A percentile compares a stretch with the other conserved stretches of the same genome.
Conservation (phyloP, 2,888 invertebrate species). For the Phengaris arion region DNA sequence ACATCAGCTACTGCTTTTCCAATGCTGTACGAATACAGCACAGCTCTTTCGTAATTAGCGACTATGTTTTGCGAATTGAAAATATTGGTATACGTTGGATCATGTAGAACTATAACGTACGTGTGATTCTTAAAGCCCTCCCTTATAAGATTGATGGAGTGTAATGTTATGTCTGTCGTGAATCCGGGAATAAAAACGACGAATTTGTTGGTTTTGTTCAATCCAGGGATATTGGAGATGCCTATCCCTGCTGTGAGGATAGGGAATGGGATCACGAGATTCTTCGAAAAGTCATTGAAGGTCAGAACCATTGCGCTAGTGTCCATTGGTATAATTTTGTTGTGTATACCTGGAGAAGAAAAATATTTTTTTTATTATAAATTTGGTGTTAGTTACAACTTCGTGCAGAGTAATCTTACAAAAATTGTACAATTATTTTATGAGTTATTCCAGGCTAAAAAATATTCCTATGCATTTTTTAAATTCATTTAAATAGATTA, state of each 20-base stretch:
- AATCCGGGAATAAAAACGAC: slow-evolving; percentile 65
- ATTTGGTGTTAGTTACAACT: no score
- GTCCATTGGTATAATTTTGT: slow-evolving; percentile 53
- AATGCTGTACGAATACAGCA: slow-evolving; percentile 63
- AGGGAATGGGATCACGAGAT: slow-evolving; percentile 48
- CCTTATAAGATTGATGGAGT: slow-evolving; percentile 57
- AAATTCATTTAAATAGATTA: no score
- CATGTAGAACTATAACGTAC: slow-evolving; percentile 67
- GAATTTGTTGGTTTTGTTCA: slow-evolving; percentile 57
- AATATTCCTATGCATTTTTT: no score
- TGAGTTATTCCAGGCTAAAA: no score
- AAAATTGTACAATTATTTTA: no score
- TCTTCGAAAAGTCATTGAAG: slow-evolving; percentile 59
- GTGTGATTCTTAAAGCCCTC: slow-evolving; percentile 59
- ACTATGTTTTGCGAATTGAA: slow-evolving; percentile 52
- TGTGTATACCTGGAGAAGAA: slow-evolving; percentile 54
- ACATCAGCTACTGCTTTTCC: slow-evolving; percentile 61
- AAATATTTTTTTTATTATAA: background rate
- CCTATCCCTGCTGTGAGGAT: slow-evolving; percentile 55
- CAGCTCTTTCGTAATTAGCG: slow-evolving; percentile 65
- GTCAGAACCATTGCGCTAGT: slow-evolving; percentile 46
- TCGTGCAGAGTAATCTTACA: no score
- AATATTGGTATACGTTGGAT: slow-evolving; percentile 62
- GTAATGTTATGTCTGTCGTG: slow-evolving; percentile 62
- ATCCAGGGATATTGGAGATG: slow-evolving; percentile 50